Base-by-base conservation (phyloP, 1,140 invertebrate genomes). In the Heliconius hermathena region DNA sequence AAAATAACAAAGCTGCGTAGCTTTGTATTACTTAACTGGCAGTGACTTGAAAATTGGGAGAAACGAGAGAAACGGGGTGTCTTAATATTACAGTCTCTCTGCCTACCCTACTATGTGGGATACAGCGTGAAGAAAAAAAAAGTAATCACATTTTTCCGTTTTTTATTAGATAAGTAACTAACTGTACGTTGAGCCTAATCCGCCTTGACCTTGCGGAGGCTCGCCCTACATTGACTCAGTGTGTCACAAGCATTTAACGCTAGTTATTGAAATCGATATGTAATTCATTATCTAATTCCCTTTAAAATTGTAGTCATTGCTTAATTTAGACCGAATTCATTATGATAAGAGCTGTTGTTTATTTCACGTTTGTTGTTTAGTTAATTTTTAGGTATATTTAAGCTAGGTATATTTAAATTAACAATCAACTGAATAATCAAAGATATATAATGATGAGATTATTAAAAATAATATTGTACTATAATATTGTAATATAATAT, bases 131-230 rank as follows among this genome's bases (percentile, higher is more conserved):
- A 18, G 18, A 16, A 16, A 6, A 18, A 18, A 46, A 49, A 41
- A 41, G 38, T 8, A 26, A 60, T 3, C 1, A 60, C 16, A 60
- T 26, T 60, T 57, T n/a, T 57, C 8, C 3, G 26, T 4, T 8
- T 8, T 57, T 57, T 57, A 57, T 57, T 8, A 11, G 3, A 8
- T 11, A 57, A 11, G 8, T 18, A 13, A 66, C 22, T 18, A 13
- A 66, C 22, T 74, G 60, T 60, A 57, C 49, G 26, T 57, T 36
- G 26, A 26, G 66, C 52, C 49, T n/a, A 36, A 9, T 41, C 76
- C 78, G 71, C 84, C 84, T 87, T 87, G 84, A 83, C 84, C 85
- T 85, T 87, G 82, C 73, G 8, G 38, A 70, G 60, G 60, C 74
- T 76, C 74, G 74, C 74, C 74, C 74, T 76, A 76, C 74, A 76